These are phyloP conservation scores for Dolichotis patagonum DNA, from an alignment of 2,113 vertebrate genomes.

Conservation along the genomic window DNA sequence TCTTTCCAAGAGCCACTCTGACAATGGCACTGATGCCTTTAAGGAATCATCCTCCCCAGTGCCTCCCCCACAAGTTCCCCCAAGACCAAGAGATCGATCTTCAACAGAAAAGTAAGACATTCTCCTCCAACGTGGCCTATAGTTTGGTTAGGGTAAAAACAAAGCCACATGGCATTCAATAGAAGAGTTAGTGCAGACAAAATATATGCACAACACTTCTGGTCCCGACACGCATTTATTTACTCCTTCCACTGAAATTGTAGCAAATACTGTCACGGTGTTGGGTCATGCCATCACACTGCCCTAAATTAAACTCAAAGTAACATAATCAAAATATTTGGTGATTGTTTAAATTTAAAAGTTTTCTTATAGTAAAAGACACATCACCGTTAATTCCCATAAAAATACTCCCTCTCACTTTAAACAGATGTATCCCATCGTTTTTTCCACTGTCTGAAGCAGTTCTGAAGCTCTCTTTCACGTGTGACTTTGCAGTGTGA, in stretches of 20 bases:
- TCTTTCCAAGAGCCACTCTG: constrained; percentile 93
- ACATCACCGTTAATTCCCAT: not conserved
- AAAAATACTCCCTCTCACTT: not conserved
- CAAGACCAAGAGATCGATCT: constrained; percentile 92
- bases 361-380: not conserved
- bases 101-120: constrained; percentile 91
- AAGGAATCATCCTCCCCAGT: constrained; percentile 86
- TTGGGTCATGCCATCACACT: not conserved
- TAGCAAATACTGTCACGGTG: not conserved
- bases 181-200: not conserved
- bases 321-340: not conserved
- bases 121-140: not conserved
- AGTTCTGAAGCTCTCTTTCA: not conserved
- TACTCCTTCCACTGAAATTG: not conserved
- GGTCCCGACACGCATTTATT: too few relatives aligned
- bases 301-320: not conserved
- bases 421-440: not conserved
- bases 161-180: not conserved
- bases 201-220: rapidly evolving
- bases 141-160: not conserved
- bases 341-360: not conserved
- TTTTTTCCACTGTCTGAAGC: not conserved
- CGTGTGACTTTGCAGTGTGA: not conserved
- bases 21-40: constrained; percentile 87
- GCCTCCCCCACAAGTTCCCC: constrained; percentile 89